Conservation (phyloP, 2,888 invertebrate genomes). For the Nebria brevicollis region DNA sequence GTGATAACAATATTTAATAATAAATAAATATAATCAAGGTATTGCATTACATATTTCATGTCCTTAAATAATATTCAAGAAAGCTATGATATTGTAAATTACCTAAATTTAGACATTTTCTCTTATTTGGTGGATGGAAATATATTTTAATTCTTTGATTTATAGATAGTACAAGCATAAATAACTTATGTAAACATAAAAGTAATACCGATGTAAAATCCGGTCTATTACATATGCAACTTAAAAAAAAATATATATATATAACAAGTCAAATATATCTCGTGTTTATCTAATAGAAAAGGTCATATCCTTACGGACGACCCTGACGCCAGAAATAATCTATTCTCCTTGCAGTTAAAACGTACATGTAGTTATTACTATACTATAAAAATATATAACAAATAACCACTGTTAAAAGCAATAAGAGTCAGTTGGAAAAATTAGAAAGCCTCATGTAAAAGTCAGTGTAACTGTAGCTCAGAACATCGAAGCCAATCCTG, state of each 20-base stretch:
- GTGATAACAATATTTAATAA: too few relatives aligned
- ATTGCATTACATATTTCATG: too few relatives aligned
- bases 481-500: not conserved
- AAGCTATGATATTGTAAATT: too few relatives aligned
- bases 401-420: not conserved
- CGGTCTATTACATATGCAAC: not conserved
- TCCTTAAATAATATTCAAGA: too few relatives aligned
- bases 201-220: not conserved
- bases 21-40: too few relatives aligned
- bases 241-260: not conserved
- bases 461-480: not conserved
- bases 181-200: not conserved
- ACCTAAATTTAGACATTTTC: not conserved
- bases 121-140: not conserved
- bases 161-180: not conserved
- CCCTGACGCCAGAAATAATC: not conserved
- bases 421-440: not conserved
- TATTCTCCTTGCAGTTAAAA: not conserved
- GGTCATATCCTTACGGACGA: not conserved
- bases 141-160: not conserved
- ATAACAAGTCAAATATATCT: not conserved
- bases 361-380: constrained; percentile 18
- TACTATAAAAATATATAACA: not conserved
- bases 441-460: not conserved
- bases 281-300: not conserved